phyloP scores from a whole-genome alignment of 2,113 vertebrate genomes.

The Pyxicephalus adspersus region DNA sequence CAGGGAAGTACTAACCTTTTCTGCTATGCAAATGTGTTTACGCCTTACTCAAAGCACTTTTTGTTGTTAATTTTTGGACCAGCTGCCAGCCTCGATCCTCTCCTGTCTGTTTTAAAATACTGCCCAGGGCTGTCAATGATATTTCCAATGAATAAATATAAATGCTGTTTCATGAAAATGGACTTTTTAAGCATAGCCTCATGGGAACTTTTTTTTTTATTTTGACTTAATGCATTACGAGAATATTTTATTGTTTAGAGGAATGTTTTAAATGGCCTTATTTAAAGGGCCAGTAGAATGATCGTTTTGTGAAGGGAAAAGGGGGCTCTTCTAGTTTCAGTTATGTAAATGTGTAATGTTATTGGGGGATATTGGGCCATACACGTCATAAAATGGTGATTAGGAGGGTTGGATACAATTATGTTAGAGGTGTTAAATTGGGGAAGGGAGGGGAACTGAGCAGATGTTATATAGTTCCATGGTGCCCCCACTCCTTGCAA shows the following conservation, averaged over 20 bases:
- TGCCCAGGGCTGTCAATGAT: conserved; percentile 7
- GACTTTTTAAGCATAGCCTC: conserved; percentile 25
- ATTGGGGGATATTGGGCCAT: too few species aligned
- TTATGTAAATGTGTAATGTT: too few species aligned
- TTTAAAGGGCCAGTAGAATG: background rate
- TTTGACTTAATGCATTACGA: conserved; percentile 11
- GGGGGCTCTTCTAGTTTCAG: too few species aligned
- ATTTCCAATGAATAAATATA: conserved; percentile 12
- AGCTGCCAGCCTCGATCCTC: background rate
- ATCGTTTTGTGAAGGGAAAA: too few species aligned
- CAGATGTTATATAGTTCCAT: too few species aligned
- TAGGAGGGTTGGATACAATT: too few species aligned
- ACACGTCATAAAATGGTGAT: too few species aligned
- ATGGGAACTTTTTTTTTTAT: conserved; percentile 31
- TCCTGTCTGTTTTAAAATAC: background rate
- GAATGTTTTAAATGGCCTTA: too few species aligned
- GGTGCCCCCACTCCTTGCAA: too few species aligned
- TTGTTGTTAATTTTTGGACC: background rate
- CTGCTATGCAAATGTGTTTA: background rate
- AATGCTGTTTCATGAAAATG: conserved; percentile 14
- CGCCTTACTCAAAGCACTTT: background rate
- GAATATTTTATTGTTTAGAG: background rate
- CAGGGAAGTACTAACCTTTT: background rate
- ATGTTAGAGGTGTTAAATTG: too few species aligned
- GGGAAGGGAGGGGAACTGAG: too few species aligned